Base-by-base conservation (phyloP, 1,140 invertebrate genomes). In the Plectus sambesii region DNA sequence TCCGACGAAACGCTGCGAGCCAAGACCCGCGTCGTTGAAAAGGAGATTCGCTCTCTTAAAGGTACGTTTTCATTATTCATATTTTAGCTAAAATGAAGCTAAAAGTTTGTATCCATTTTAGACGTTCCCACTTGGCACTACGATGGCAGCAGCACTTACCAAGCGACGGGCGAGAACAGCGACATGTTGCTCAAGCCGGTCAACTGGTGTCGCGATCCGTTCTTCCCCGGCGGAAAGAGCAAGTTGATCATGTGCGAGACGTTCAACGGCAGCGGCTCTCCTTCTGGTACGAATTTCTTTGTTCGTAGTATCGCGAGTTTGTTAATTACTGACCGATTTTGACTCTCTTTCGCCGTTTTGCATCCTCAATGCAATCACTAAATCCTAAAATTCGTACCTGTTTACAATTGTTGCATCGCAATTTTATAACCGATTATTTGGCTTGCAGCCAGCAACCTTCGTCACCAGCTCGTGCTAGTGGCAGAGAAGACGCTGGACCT, bases 101-200 rank as follows among this genome's bases (percentile, higher is more conserved):
- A n/a, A n/a, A n/a, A n/a, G n/a, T n/a, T n/a, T n/a, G n/a, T n/a
- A n/a, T n/a, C n/a, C 12, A 12, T 12, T 12, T 12, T 33, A 77
- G 87, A 94, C 53, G 72, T 89, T 36, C 88, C 88, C 0, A 73
- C 81, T 2, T 94, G 88, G 88, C 89, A 88, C 60, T 93, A 84
- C 69, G 87, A 93, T 70, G 89, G 88, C 20, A 89, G 85, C 64
- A 33, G 30, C n/a, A 33, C 30, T 33, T 33, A 33, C 36, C 76
- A 78, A 53, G 72, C 76, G 0, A 74, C 75, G 54, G 76, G 77
- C 0, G 70, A 66, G 6, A 78, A 78, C 60, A 86, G 86, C 2
- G 89, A 94, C 61, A n/a, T 17, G 12, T 41, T n/a, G 80, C 86
- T 8, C 90, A 81, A 67, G 73, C 87, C 88, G 0, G 80, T 86